Conservation (phyloP, 2,888 invertebrate genomes). For the Tipula vernalis region DNA sequence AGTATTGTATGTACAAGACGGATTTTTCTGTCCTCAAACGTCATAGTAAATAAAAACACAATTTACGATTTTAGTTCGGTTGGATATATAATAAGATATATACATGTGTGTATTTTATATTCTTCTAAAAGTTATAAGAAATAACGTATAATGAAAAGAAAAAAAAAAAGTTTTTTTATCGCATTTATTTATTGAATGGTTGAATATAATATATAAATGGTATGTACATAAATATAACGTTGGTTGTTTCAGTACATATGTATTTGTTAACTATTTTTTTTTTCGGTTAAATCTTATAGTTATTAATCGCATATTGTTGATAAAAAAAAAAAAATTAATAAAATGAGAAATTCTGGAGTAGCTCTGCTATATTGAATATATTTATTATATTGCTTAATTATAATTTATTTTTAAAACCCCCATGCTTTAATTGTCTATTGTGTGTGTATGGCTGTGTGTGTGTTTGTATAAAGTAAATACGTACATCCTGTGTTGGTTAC, state of each 20-base stretch:
- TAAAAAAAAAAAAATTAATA: neutral
- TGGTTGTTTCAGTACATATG: neutral
- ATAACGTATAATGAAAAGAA: neutral
- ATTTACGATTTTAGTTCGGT: neutral
- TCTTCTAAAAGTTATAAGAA: neutral
- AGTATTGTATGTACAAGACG: neutral
- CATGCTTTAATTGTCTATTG: neutral
- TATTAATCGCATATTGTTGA: neutral
- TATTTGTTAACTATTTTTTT: neutral
- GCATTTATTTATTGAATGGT: neutral
- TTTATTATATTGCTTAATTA: neutral
- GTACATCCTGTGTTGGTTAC: too few species aligned
- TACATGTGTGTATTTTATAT: neutral
- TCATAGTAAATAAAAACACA: neutral
- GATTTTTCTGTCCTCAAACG: neutral
- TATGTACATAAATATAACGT: neutral
- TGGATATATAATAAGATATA: neutral
- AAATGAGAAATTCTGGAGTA: neutral
- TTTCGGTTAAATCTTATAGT: neutral
- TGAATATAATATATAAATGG: neutral
- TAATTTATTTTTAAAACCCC: neutral
- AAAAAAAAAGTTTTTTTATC: neutral
- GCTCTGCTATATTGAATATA: neutral
- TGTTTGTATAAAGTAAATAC: neutral
- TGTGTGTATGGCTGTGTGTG: too few species aligned